A percentile compares a stretch with the other conserved stretches of the same genome.
phyloP scores from a whole-genome alignment of 2,888 invertebrate genomes.

The Candidula unifasciata region DNA sequence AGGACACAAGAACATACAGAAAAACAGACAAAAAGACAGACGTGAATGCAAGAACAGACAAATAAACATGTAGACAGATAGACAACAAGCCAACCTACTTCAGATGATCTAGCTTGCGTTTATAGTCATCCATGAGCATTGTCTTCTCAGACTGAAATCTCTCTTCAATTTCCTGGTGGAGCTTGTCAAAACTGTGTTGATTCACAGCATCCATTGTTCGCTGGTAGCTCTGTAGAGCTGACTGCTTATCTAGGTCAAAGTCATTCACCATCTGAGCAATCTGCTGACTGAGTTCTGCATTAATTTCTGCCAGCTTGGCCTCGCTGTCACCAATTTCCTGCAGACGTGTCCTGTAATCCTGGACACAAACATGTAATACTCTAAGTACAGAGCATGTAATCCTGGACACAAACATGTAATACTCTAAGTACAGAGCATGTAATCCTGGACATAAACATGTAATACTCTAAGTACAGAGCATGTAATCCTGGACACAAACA shows the following conservation, averaged over 20 bases:
- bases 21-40: not conserved
- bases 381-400: too few relatives aligned
- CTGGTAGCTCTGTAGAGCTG: slow-evolving; percentile 69
- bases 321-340: slow-evolving; percentile 71
- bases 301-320: slow-evolving; percentile 69
- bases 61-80: not conserved
- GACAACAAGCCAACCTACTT: slow-evolving; percentile 24
- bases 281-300: slow-evolving; percentile 71
- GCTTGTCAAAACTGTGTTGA: slow-evolving; percentile 26
- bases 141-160: slow-evolving; percentile 18
- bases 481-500: too few relatives aligned
- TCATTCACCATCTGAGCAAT: slow-evolving; percentile 73
- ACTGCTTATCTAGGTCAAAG: slow-evolving; percentile 71
- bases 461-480: too few relatives aligned
- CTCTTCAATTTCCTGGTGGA: slow-evolving; percentile 37
- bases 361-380: too few relatives aligned
- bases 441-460: too few relatives aligned
- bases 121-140: not conserved
- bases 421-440: too few relatives aligned
- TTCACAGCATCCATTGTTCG: slow-evolving; percentile 42
- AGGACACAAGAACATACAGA: not conserved
- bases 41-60: not conserved
- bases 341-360: slow-evolving; percentile 69
- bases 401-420: too few relatives aligned
- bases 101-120: not conserved